phyloP scores from a whole-genome alignment of 2,797 vertebrate species.

The Enteromius paludinosus region DNA sequence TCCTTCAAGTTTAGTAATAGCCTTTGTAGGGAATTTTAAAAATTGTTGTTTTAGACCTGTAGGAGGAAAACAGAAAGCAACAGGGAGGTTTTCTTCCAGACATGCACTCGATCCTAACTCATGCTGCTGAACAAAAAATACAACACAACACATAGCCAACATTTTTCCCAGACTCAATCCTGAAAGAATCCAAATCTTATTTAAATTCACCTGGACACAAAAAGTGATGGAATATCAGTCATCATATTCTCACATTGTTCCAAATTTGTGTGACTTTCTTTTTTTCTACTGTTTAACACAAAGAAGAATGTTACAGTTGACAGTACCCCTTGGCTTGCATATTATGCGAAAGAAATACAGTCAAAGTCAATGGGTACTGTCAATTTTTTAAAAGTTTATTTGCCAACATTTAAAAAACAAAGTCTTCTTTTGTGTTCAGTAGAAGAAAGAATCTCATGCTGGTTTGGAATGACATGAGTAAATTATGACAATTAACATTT shows the following conservation, averaged over 20 bases:
- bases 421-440: neutral
- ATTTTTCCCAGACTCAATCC: conserved; percentile 37
- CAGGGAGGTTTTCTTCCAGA: conserved; percentile 46
- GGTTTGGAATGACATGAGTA: neutral
- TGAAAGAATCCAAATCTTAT: neutral
- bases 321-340: neutral
- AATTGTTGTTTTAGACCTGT: conserved; percentile 56
- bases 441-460: neutral
- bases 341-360: neutral
- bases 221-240: neutral
- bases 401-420: neutral
- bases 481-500: neutral
- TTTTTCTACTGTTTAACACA: neutral
- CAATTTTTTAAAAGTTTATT: neutral
- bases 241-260: neutral
- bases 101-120: conserved; percentile 9
- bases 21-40: conserved; percentile 50
- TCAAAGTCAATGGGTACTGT: neutral
- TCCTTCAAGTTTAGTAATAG: conserved; percentile 36
- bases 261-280: neutral
- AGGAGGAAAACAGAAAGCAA: conserved; percentile 56
- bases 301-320: neutral
- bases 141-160: conserved; percentile 45
- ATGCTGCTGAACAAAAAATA: conserved; percentile 21
- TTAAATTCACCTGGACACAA: neutral